Percentiles rank a stretch among this genome's conserved stretches.
These are phyloP conservation scores for Spicauda simplicius DNA, from an alignment of 2,888 invertebrate genomes.

Conservation along the genomic window DNA sequence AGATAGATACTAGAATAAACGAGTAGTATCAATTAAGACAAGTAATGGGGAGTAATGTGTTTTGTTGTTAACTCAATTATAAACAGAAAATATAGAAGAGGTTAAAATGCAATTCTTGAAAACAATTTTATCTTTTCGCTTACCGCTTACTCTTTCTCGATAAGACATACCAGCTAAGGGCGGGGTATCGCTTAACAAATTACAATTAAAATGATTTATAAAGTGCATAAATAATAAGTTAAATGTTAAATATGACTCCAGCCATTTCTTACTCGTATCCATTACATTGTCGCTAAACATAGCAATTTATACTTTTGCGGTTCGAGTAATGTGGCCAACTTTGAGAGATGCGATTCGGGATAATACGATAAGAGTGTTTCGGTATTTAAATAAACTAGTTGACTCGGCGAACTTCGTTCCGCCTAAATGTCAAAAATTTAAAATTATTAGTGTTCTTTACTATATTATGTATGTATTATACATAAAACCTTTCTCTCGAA, in stretches of 20 bases:
- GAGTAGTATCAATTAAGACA: too few relatives aligned
- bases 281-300: slow-evolving; percentile 64
- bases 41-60: too few relatives aligned
- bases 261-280: slow-evolving; percentile 50
- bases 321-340: not conserved
- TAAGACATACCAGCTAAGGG: slow-evolving; percentile 31
- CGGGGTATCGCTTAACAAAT: slow-evolving; percentile 64
- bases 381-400: not conserved
- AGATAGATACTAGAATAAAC: too few relatives aligned
- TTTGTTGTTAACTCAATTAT: too few relatives aligned
- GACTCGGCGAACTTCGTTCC: too few relatives aligned
- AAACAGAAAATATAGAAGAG: too few relatives aligned
- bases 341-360: slow-evolving; percentile 5
- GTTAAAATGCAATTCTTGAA: too few relatives aligned
- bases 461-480: too few relatives aligned
- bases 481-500: too few relatives aligned
- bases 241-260: slow-evolving; percentile 47
- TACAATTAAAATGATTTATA: slow-evolving; percentile 77
- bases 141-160: not conserved
- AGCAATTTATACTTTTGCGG: slow-evolving; percentile 51
- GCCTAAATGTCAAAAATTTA: too few relatives aligned
- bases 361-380: not conserved
- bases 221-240: slow-evolving; percentile 65
- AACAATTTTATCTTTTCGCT: too few relatives aligned
- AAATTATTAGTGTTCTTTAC: too few relatives aligned